These are phyloP conservation scores for Megathymus violae DNA, from an alignment of 1,140 invertebrate species.

Conservation along the genomic window DNA sequence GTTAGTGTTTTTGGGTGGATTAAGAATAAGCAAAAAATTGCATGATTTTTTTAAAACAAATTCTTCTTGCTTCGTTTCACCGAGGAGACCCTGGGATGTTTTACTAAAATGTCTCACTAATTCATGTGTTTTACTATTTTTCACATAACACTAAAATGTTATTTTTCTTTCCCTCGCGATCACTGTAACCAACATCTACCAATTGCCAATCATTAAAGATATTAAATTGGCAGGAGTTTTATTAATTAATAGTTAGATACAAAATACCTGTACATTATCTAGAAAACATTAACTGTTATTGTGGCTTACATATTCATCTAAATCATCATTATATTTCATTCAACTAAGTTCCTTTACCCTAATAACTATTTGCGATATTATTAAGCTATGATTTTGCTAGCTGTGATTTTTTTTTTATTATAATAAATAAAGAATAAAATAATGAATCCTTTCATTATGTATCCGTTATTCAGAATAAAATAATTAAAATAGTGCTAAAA, in stretches of 20 bases:
- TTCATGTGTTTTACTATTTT: too few relatives aligned
- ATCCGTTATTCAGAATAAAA: too few relatives aligned
- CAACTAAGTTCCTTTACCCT: constrained; percentile 19
- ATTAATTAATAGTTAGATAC: constrained; percentile 34
- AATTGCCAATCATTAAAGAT: constrained; percentile 22
- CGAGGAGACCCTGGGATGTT: too few relatives aligned
- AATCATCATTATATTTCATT: constrained; percentile 18
- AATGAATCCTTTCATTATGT: constrained; percentile 18
- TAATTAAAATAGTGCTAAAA: too few relatives aligned
- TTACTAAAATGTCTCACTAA: too few relatives aligned
- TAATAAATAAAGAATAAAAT: constrained; percentile 14
- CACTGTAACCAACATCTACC: constrained; percentile 12
- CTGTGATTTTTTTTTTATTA: constrained; percentile 4
- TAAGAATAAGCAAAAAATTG: too few relatives aligned
- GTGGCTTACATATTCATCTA: constrained; percentile 30
- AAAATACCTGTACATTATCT: constrained; percentile 57
- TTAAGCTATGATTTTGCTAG: constrained; percentile 19
- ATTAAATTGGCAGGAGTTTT: constrained; percentile 41
- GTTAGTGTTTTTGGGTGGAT: too few relatives aligned
- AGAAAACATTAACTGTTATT: constrained; percentile 60
- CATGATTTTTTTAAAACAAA: too few relatives aligned
- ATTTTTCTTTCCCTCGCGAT: constrained; percentile 2
- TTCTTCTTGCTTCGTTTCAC: too few relatives aligned
- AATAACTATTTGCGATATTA: constrained; percentile 9
- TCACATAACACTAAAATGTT: too few relatives aligned